These are phyloP conservation scores for Coregonus suidteri DNA, from an alignment of 2,797 vertebrate species.

Conservation along the genomic window DNA sequence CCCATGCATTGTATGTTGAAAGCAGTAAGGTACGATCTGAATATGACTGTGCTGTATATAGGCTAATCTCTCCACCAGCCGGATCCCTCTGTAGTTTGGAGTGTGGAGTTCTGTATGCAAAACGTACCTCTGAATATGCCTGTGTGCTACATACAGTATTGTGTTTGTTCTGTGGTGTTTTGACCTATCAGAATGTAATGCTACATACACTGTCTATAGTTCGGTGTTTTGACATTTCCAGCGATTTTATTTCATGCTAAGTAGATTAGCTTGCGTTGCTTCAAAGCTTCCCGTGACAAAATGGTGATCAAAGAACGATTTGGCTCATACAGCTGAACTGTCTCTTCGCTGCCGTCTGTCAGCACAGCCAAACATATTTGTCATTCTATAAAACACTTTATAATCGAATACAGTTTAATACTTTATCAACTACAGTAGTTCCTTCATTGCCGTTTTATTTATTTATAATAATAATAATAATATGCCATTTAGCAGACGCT, in stretches of 20 bases:
- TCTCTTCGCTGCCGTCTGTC: not conserved
- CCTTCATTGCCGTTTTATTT: slow-evolving; percentile 13
- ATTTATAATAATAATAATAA: too few species aligned
- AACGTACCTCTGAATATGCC: not conserved
- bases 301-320: not conserved
- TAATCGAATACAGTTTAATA: slow-evolving; percentile 13
- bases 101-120: not conserved
- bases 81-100: not conserved
- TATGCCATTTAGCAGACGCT: too few species aligned
- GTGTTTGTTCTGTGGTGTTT: not conserved
- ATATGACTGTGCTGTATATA: not conserved
- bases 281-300: slow-evolving; percentile 8
- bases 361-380: not conserved
- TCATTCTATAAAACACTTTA: slow-evolving; percentile 14
- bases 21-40: not conserved
- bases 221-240: not conserved
- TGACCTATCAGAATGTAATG: not conserved
- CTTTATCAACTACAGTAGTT: not conserved
- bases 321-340: slow-evolving; percentile 9
- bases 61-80: not conserved
- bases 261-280: slow-evolving; percentile 4
- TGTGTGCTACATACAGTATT: not conserved
- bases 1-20: not conserved
- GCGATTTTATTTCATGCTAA: slow-evolving; percentile 6
- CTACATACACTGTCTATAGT: too few species aligned